phyloP scores from a whole-genome alignment of 1,140 invertebrate genomes.

The Lutraria rhynchaena region DNA sequence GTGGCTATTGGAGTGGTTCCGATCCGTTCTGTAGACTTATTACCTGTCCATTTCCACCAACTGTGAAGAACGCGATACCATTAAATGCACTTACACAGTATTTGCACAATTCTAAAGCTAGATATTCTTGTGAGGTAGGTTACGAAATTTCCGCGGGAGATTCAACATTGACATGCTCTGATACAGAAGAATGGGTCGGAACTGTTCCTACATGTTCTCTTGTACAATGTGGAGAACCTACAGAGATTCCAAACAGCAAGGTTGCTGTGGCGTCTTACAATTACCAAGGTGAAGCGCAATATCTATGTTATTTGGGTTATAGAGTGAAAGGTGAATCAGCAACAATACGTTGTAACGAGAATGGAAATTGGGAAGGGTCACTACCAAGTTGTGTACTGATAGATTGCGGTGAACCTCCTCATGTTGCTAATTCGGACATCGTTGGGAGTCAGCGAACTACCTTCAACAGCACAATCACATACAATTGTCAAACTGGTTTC shows the following conservation, averaged over 20 bases:
- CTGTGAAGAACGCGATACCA: conserved; percentile 50
- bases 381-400: conserved; percentile 57
- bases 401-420: conserved; percentile 59
- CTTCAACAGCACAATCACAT: conserved; percentile 36
- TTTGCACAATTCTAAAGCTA: conserved; percentile 47
- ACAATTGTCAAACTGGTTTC: conserved; percentile 5
- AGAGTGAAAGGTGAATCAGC: conserved; percentile 48
- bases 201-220: conserved; percentile 84
- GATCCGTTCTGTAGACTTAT: conserved; percentile 63
- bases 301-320: conserved; percentile 57
- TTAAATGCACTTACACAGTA: conserved; percentile 31
- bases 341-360: conserved; percentile 49
- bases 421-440: conserved; percentile 62
- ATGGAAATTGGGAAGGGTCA: conserved; percentile 48
- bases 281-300: conserved; percentile 27
- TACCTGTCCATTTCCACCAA: conserved; percentile 57
- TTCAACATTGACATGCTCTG: conserved; percentile 25
- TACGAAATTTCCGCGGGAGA: conserved; percentile 58
- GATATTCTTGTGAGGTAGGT: conserved; percentile 65
- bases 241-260: conserved; percentile 5
- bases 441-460: conserved; percentile 70
- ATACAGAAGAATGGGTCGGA: conserved; percentile 84
- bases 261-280: neutral
- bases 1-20: conserved; percentile 55
- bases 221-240: conserved; percentile 39